Percentiles rank a stretch among this genome's conserved stretches.
Conservation (phyloP, 2,888 invertebrate species). For the Cerceris rybyensis region DNA sequence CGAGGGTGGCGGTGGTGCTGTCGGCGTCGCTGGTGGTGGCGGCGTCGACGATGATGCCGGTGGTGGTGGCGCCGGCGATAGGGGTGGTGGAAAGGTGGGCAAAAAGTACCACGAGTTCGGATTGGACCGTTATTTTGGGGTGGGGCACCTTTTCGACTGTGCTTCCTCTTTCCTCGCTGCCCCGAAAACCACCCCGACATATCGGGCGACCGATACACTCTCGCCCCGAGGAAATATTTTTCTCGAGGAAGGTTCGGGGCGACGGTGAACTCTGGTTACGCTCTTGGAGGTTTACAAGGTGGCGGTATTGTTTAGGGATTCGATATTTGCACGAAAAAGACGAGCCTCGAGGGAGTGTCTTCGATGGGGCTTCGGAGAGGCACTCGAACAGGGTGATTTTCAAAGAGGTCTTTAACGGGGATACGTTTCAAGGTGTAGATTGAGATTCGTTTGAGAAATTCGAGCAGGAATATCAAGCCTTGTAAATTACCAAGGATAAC, state of each 20-base stretch:
- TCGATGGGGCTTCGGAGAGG: no score
- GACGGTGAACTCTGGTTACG: constrained; percentile 27
- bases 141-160: constrained; percentile 72
- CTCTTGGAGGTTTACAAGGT: constrained; percentile 50
- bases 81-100: constrained; percentile 70
- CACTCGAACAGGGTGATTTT: no score
- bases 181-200: constrained; percentile 55
- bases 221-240: constrained; percentile 58
- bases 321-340: constrained; percentile 32
- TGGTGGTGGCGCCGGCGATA: constrained; percentile 33
- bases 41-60: constrained; percentile 34
- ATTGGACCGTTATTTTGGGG: constrained; percentile 75
- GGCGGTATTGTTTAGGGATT: constrained; percentile 47
- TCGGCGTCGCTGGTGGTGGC: constrained; percentile 41
- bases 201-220: constrained; percentile 42
- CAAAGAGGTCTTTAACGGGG: no score
- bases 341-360: no score
- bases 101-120: constrained; percentile 74
- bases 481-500: no score
- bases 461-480: no score
- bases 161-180: constrained; percentile 64
- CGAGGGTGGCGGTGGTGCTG: constrained; percentile 50
- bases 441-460: no score
- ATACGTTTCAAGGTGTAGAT: no score
- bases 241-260: constrained; percentile 35